Base-by-base conservation (phyloP, 2,797 vertebrate species). In the Siniperca scherzeri region DNA sequence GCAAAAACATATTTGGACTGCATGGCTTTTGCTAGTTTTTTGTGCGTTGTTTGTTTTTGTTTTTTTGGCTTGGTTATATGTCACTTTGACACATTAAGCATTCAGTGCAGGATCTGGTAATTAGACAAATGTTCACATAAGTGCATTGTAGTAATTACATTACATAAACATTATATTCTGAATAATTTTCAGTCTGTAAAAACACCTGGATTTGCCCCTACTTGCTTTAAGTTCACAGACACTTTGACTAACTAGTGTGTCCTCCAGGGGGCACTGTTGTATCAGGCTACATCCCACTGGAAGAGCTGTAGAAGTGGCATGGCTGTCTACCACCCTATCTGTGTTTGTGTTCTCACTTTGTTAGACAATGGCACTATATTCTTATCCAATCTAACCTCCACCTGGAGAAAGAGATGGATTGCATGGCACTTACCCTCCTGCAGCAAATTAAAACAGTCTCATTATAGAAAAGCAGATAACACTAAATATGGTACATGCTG, bases 241-340 rank as follows among this genome's bases (percentile, higher is more conserved):
- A 50, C 40, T 5, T 36, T 78, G 40, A n/a, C 19, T 7, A 12
- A 17, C 3, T 7, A 40, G 1, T 8, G 0, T 1, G 21, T 74
- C 87, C 95, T 91, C 78, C 71, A 90, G 95, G 92, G 94, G 94
- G 91, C 95, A 95, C 87, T 96, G 94, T 96, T 92, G 95, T 66
- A 92, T 70, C 91, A 93, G 81, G 83, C 88, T 90, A 40, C 21
- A 50, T 74, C 19, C 57, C 30, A 27, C 36, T 40, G n/a, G 6
- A 10, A 33, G 10, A 25, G 61, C 57, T 67, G 38, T 48, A 76
- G 68, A 82, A 80, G 74, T 68, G 44, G 57, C 60, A 73, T 52
- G 55, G 68, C 74, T 81, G 82, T 89, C 90, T 87, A 71, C 74
- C 66, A 78, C 69, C 70, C 69, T 69, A 81, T 89, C 81, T 88